A percentile compares a stretch with the other conserved stretches of the same genome.
Conservation (phyloP, 2,113 vertebrate genomes). For the Malurus cyaneus region DNA sequence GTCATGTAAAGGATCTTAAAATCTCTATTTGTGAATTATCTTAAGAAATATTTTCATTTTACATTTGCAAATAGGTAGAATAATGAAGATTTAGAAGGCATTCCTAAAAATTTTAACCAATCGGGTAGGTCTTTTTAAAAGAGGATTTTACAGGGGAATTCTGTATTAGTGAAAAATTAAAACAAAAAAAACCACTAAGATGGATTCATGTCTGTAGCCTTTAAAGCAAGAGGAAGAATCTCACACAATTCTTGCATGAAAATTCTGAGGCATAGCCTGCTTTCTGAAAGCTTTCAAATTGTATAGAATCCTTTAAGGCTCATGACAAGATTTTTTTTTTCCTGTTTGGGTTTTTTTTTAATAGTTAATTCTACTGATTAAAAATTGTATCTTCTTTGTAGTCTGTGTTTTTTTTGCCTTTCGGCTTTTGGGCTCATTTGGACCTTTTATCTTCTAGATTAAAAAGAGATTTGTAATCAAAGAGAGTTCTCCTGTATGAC, state of each 20-base stretch:
- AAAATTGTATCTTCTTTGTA: background rate
- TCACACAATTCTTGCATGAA: background rate
- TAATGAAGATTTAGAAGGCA: background rate
- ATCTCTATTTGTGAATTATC: background rate
- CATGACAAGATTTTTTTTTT: background rate
- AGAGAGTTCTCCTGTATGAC: background rate
- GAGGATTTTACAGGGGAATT: background rate
- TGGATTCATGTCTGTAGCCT: background rate
- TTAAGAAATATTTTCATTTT: background rate
- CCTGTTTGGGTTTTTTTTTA: background rate
- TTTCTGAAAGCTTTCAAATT: background rate
- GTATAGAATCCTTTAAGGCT: background rate
- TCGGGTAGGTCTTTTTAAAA: background rate
- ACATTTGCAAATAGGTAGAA: background rate
- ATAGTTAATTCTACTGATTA: background rate
- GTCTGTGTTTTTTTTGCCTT: background rate
- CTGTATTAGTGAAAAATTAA: background rate
- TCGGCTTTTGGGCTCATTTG: background rate
- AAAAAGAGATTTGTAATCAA: background rate
- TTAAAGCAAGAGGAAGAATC: background rate
- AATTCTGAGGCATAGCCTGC: background rate
- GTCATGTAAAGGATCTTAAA: background rate
- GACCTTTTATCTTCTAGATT: constrained; percentile 17
- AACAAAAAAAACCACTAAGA: background rate
- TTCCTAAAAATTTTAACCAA: background rate